phyloP scores from a whole-genome alignment of 2,113 vertebrate genomes.

The Stigmatopora argus region DNA sequence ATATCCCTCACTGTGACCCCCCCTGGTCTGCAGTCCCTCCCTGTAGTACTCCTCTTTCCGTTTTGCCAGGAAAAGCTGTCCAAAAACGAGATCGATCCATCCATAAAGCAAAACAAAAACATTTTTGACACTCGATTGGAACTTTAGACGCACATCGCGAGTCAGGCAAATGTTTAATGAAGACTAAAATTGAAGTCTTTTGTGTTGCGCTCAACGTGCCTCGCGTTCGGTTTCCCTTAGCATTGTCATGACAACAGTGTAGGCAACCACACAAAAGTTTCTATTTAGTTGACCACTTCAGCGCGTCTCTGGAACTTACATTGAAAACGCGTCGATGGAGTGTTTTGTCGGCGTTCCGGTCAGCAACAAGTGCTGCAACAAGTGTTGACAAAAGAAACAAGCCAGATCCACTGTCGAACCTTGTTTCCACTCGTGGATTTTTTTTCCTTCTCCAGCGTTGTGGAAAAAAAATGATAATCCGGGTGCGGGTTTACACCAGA shows the following conservation, averaged over 20 bases:
- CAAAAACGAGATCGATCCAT: neutral
- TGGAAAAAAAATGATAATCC: neutral
- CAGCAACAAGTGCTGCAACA: conserved; percentile 33
- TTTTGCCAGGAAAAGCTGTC: conserved; percentile 10
- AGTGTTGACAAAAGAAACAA: conserved; percentile 5
- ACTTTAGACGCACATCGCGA: neutral
- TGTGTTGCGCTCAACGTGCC: conserved; percentile 54
- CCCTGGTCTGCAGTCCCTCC: neutral
- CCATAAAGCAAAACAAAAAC: neutral
- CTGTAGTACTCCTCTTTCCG: conserved; percentile 19
- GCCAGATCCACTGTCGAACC: conserved; percentile 46
- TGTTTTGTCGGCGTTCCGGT: neutral
- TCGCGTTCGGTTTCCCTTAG: conserved; percentile 56
- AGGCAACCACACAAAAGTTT: conserved; percentile 43
- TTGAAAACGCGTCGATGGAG: neutral
- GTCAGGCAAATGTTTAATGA: neutral
- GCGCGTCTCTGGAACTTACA: neutral
- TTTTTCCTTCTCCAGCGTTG: conserved; percentile 8
- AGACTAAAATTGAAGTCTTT: conserved; percentile 40
- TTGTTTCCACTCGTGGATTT: conserved; percentile 38
- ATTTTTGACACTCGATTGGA: neutral
- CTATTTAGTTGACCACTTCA: conserved; percentile 8
- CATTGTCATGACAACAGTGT: conserved; percentile 70
- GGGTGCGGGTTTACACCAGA: neutral
- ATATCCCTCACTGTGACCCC: conserved; percentile 45